Base-by-base conservation (phyloP, 2,888 invertebrate genomes). In the Steinernema hermaphroditum region DNA sequence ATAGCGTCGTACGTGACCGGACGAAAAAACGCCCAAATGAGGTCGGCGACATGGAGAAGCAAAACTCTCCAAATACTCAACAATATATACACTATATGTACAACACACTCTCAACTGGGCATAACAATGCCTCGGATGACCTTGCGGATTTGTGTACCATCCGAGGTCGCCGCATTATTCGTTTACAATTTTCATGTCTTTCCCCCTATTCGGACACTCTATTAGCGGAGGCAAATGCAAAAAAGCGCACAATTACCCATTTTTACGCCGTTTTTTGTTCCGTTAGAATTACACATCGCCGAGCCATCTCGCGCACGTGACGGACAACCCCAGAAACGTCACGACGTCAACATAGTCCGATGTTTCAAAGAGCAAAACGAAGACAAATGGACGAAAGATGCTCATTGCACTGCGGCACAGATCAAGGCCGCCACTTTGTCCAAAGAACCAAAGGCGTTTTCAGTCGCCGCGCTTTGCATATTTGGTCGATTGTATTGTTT, bases 131-230 rank as follows among this genome's bases (percentile, higher is more conserved):
- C 54, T 6, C 2, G 22, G 54, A 2, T 54, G 54, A 54, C 54
- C 54, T 54, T 54, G 54, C 54, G 54, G 54, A 54, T 54, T 54
- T 54, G 54, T 54, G 54, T 54, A 16, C 54, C 54, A 54, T 54
- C 54, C 54, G 54, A 54, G 54, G 54, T 54, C 54, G 54, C 24
- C 54, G 54, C 19, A 54, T 24, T 54, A 54, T 54, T 54, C 54
- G 54, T 54, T 54, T 54, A 54, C 54, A 54, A 54, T 54, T 14
- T n/a, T 54, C 54, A 22, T 54, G 54, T 27, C 54, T 2, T 54
- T 14, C 54, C n/a, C 54, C 1, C 4, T 37, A 4, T 12, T 24
- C 27, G n/a, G 54, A 27, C 54, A 54, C 54, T 54, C 24, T 27
- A 54, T 54, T 54, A 54, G 24, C 54, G 27, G 2, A 24, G 2